A percentile compares a stretch with the other conserved stretches of the same genome.
These are phyloP conservation scores for Arizona elegans DNA, from an alignment of 2,113 vertebrate genomes.

Conservation along the genomic window DNA sequence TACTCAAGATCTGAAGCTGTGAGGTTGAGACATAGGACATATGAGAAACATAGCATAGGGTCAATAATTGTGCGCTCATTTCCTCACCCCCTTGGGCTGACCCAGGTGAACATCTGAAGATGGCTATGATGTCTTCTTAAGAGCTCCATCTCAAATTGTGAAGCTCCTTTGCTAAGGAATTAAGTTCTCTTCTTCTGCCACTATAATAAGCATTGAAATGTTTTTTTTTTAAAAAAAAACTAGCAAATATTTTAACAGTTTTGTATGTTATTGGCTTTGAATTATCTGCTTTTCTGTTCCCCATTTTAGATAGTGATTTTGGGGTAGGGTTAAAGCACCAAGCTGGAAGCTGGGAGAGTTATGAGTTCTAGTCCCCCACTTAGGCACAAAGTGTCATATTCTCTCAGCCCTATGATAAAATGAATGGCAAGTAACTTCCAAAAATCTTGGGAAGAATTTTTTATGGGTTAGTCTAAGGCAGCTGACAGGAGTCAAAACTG, in stretches of 20 bases:
- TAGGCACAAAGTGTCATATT: neutral
- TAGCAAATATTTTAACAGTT: neutral
- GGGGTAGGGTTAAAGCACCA: neutral
- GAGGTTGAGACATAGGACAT: neutral
- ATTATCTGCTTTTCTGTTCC: neutral
- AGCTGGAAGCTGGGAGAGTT: neutral
- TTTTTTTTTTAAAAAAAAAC: neutral
- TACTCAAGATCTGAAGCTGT: neutral
- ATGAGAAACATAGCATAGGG: neutral
- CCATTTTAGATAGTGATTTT: neutral
- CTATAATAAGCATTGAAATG: neutral
- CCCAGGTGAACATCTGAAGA: neutral
- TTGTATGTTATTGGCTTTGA: neutral
- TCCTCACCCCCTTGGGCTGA: neutral
- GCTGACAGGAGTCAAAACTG: neutral
- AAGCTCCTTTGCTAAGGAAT: neutral
- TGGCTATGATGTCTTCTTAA: neutral
- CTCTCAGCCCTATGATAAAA: neutral
- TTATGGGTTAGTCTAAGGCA: neutral
- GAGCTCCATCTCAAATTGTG: neutral
- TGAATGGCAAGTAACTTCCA: neutral
- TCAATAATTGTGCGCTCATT: neutral
- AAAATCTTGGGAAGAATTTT: neutral
- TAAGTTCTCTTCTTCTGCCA: neutral
- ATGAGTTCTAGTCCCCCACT: neutral